Evolutionary conservation across 2,797 vertebrate genomes (phyloP).

Genomic region (Kryptolebias ocellatus): DNA sequence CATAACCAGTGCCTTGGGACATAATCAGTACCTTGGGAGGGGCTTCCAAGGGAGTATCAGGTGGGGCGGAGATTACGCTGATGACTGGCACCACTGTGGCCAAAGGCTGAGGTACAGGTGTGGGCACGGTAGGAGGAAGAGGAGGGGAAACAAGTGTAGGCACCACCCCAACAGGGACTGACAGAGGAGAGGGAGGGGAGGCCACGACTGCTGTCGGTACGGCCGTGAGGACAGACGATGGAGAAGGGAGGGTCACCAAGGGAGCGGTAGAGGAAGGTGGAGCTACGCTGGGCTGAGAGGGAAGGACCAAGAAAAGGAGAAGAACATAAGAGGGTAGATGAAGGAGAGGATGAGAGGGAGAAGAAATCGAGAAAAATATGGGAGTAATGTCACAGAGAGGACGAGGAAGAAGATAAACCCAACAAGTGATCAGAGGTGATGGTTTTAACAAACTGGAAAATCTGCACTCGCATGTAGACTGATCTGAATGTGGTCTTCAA

Average conservation of each 20-base stretch:
- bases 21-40: slow-evolving; percentile 87
- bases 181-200: slow-evolving; percentile 74
- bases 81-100: slow-evolving; percentile 88
- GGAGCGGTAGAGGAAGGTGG: slow-evolving; percentile 76
- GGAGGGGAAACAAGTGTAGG: slow-evolving; percentile 63
- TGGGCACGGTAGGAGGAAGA: slow-evolving; percentile 73
- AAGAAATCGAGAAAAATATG: slow-evolving; percentile 7
- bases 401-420: slow-evolving; percentile 31
- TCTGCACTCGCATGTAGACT: slow-evolving; percentile 17
- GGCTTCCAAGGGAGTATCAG: slow-evolving; percentile 87
- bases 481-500: slow-evolving; percentile 25
- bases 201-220: slow-evolving; percentile 82
- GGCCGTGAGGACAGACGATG: slow-evolving; percentile 81
- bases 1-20: slow-evolving; percentile 87
- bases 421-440: slow-evolving; percentile 17
- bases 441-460: slow-evolving; percentile 4
- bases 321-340: slow-evolving; percentile 21
- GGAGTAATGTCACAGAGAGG: slow-evolving; percentile 30
- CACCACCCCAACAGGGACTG: slow-evolving; percentile 54
- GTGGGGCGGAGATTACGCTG: slow-evolving; percentile 88
- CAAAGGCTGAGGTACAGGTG: slow-evolving; percentile 85
- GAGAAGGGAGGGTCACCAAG: slow-evolving; percentile 76
- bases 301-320: slow-evolving; percentile 72
- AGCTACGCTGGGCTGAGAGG: slow-evolving; percentile 73
- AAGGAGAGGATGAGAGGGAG: slow-evolving; percentile 20